Conservation (phyloP, 2,888 invertebrate genomes). For the Resseliella maxima region DNA sequence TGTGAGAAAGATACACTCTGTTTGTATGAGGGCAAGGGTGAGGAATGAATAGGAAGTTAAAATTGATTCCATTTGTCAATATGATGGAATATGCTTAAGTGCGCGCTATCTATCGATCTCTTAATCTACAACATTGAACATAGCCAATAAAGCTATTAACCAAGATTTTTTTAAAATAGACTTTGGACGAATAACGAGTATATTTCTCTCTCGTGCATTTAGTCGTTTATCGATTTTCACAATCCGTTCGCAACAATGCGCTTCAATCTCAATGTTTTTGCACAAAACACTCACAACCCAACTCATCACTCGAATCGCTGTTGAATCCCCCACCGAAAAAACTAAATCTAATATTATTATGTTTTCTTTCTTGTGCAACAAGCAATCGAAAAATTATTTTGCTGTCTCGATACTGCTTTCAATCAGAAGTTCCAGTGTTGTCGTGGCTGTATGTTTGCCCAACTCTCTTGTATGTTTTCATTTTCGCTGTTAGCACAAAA, state of each 20-base stretch:
- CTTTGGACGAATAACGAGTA: neutral
- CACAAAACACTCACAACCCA: neutral
- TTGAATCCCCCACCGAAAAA: neutral
- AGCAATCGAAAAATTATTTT: slow-evolving; percentile 1
- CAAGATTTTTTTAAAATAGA: too few species aligned
- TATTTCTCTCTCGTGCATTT: neutral
- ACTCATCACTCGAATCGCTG: neutral
- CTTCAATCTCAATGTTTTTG: neutral
- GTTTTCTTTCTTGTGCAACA: neutral
- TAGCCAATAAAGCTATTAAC: slow-evolving; percentile 35
- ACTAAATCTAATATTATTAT: slow-evolving; percentile 39
- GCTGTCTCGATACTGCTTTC: too few species aligned
- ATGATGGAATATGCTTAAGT: slow-evolving; percentile 8
- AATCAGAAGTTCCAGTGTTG: too few species aligned
- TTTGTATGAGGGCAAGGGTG: too few species aligned
- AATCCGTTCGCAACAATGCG: neutral
- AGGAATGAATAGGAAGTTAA: neutral
- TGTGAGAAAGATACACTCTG: too few species aligned
- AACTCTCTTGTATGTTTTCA: neutral
- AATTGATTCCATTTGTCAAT: slow-evolving; percentile 53
- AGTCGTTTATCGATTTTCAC: neutral
- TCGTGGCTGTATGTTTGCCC: neutral
- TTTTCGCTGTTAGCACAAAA: neutral
- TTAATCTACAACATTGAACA: neutral
- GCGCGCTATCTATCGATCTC: slow-evolving; percentile 13